Percentiles rank a stretch among this genome's conserved stretches.
Evolutionary conservation across 2,113 vertebrate genomes (phyloP).

Genomic region (Chaetura pelagica): DNA sequence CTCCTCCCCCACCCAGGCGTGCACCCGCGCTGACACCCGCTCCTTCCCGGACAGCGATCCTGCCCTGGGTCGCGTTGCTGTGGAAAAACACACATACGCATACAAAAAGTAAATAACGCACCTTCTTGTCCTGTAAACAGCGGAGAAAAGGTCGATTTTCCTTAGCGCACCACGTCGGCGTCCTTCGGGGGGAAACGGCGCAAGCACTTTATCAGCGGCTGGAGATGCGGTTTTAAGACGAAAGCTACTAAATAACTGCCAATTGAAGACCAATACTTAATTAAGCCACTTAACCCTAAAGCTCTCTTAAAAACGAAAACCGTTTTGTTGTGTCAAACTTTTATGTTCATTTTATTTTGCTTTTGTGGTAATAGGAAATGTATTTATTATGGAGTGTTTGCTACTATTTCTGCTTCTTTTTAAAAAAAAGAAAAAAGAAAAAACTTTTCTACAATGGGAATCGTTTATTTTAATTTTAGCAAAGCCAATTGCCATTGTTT

Average conservation of each 20-base stretch:
- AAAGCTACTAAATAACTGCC: constrained; percentile 80
- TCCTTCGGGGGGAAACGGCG: constrained; percentile 51
- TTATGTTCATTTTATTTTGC: constrained; percentile 73
- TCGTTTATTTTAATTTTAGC: constrained; percentile 83
- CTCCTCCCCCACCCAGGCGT: neutral
- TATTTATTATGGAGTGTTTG: constrained; percentile 93
- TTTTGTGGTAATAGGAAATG: constrained; percentile 79
- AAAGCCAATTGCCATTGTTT: constrained; percentile 85
- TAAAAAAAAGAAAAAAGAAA: neutral
- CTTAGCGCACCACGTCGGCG: neutral
- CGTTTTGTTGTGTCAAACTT: constrained; percentile 76
- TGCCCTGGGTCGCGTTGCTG: neutral
- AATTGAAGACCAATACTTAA: constrained; percentile 84
- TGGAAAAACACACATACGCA: neutral
- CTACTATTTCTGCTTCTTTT: constrained; percentile 77
- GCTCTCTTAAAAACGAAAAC: constrained; percentile 45
- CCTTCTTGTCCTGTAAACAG: constrained; percentile 37
- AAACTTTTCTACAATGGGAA: constrained; percentile 80
- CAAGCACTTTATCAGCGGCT: constrained; percentile 90
- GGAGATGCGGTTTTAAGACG: constrained; percentile 39
- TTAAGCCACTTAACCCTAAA: constrained; percentile 79
- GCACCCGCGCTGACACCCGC: neutral
- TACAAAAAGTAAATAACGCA: constrained; percentile 10
- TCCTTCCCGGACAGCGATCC: neutral
- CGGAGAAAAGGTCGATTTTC: constrained; percentile 69